Evolutionary conservation across 2,888 invertebrate species (phyloP), one percentile per base, ranked within the genome.

Genomic region (Germaria angustata): DNA sequence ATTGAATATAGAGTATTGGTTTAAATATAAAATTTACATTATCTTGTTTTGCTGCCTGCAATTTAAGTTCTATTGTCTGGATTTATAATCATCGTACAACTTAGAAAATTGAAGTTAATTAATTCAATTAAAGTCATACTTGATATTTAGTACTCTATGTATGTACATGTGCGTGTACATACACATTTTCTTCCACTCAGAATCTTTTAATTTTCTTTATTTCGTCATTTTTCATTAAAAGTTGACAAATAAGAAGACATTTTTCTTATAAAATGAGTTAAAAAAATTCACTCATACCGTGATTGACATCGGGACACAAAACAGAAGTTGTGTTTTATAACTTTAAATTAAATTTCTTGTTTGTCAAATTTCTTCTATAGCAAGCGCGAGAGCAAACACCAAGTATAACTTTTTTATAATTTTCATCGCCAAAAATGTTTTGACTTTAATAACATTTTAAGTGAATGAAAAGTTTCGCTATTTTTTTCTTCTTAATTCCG

Each of bases 331-430:
- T 61, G 22, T 61, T 65, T 61, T 77, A 44, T 55, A 76, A 77
- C 71, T 81, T 78, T 79, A 82, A 79, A 75, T 82, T 79, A 75
- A 75, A 71, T 65, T 79, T 79, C 46, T 61, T 65, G 41, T 59
- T 61, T 75, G 65, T 46, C 65, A 75, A 53, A 49, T 63, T 72
- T 20, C 5, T 24, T n/a, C n/a, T n/a, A 13, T 53, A 53, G 11
- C 39, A 28, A 20, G 2, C 22, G 55, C n/a, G n/a, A 44, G n/a
- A 41, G 20, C n/a, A 32, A 34, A 20, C 24, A 36, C 22, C 5
- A 39, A 39, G 3, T 4, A 13, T 0, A 4, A 39, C 36, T n/a
- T 11, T 13, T 11, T 17, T 36, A 28, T 46, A 13, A 57, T 28
- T 61, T 72, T 51, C 36, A 28, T 36, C 24, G 8, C 34, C 15